Evolutionary conservation across 1,140 invertebrate genomes (phyloP), one percentile per base, ranked within the genome.

Genomic region (Drosophila kikkawai): DNA sequence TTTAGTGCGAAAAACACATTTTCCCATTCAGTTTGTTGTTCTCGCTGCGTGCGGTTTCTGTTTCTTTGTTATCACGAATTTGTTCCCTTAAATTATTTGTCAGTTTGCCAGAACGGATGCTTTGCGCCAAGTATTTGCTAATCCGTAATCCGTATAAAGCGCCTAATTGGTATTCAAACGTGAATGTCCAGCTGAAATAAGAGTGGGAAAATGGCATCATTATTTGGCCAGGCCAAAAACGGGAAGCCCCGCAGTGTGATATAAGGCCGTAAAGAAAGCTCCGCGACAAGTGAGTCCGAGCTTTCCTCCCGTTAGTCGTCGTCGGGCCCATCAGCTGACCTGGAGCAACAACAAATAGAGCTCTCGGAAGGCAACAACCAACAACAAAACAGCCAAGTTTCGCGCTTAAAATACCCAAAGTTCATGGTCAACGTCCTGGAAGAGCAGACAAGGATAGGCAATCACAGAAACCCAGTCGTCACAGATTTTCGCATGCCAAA

Each of bases 321-420:
- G 32, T 34, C 36, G 36, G 12, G 19, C 19, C 17, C 36, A 79
- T 75, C 84, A 88, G 84, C 84, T 88, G 84, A 90, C 73, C 80
- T 26, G 32, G 32, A 75, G 63, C 57, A 79, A 70, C 58, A 73
- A 56, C 59, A 45, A 39, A 51, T 29, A 48, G 50, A 51, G 45
- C 36, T n/a, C n/a, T 29, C 11, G 12, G n/a, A 36, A 17, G 13
- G n/a, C n/a, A 60, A 26, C 45, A 34, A 41, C 13, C n/a, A 26
- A 36, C 37, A 67, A 19, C 41, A 42, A 64, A 53, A 26, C 15
- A 42, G 15, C 19, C 26, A 56, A 47, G 48, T 47, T 63, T 61
- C 57, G 47, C 57, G 57, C 78, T 79, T 74, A 67, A 67, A 79
- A 79, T 79, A 80, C 6, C 19, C 45, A 67, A 83, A 85, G 82